Evolutionary conservation across 2,888 invertebrate genomes (phyloP).

Genomic region (Tachina grossa): DNA sequence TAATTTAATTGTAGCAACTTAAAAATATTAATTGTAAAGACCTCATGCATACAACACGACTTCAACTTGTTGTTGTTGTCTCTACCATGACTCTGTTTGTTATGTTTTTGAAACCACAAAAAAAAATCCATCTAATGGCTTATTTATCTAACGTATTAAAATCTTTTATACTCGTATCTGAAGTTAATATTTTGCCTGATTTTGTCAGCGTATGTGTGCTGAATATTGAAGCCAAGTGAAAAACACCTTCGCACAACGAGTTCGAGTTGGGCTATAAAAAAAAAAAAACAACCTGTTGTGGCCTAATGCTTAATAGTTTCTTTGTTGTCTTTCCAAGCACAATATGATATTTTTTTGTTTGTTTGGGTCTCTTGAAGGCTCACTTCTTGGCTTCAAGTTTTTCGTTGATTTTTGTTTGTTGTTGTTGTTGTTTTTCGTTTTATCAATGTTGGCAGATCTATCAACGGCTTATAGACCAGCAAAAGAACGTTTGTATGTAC

Average conservation of each 20-base stretch:
- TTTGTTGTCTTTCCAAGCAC: slow-evolving; percentile 19
- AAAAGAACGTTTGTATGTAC: background rate
- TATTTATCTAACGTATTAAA: slow-evolving; percentile 61
- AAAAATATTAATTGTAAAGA: slow-evolving; percentile 30
- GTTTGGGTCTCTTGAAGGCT: slow-evolving; percentile 37
- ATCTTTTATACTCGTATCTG: slow-evolving; percentile 59
- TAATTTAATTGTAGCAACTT: slow-evolving; percentile 60
- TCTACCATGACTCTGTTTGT: slow-evolving; percentile 23
- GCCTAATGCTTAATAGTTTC: slow-evolving; percentile 29
- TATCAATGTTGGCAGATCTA: slow-evolving; percentile 65
- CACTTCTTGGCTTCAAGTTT: slow-evolving; percentile 12
- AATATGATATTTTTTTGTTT: background rate
- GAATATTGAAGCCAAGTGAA: slow-evolving; percentile 24
- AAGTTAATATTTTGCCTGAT: slow-evolving; percentile 49
- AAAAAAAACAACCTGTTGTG: slow-evolving; percentile 61
- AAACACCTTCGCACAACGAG: slow-evolving; percentile 67
- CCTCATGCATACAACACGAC: background rate
- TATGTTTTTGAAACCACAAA: slow-evolving; percentile 48
- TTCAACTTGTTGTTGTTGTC: slow-evolving; percentile 12
- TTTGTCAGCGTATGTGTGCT: slow-evolving; percentile 44
- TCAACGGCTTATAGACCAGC: slow-evolving; percentile 22
- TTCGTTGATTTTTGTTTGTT: slow-evolving; percentile 30
- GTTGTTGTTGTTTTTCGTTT: background rate
- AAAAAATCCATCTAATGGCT: slow-evolving; percentile 65
- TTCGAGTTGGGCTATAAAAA: slow-evolving; percentile 11